Evolutionary conservation across 2,888 invertebrate genomes (phyloP).

Genomic region (Axea sp.): DNA sequence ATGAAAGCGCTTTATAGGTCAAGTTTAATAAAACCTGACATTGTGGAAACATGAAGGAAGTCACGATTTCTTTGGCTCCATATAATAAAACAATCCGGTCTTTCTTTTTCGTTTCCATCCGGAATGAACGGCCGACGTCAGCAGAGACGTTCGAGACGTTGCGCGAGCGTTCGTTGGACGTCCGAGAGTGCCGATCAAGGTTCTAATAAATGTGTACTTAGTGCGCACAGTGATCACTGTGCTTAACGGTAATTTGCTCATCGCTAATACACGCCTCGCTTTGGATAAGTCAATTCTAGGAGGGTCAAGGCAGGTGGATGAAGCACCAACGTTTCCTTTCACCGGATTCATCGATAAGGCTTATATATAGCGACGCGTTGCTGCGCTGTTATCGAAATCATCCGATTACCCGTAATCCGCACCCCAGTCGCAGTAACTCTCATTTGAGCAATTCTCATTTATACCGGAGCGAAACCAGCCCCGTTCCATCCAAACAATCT

Average conservation of each 20-base stretch:
- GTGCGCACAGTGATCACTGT: constrained; percentile 3
- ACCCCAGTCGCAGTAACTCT: too few species aligned
- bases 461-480: too few species aligned
- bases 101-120: too few species aligned
- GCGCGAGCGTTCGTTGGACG: too few species aligned
- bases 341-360: constrained; percentile 58
- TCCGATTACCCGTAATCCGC: constrained; percentile 19
- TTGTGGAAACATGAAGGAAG: constrained; percentile 15
- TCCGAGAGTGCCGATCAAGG: too few species aligned
- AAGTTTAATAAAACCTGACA: constrained; percentile 29
- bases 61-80: not conserved
- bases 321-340: constrained; percentile 57
- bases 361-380: constrained; percentile 26
- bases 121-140: too few species aligned
- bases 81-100: too few species aligned
- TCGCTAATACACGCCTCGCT: constrained; percentile 42
- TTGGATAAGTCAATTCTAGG: constrained; percentile 43
- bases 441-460: too few species aligned
- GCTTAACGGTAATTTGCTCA: constrained; percentile 28
- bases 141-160: too few species aligned
- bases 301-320: constrained; percentile 48
- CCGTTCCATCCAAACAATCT: too few species aligned
- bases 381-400: constrained; percentile 34
- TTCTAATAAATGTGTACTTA: too few species aligned
- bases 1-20: constrained; percentile 36